Conservation (phyloP, 2,113 vertebrate genomes). For the Apteryx owenii region DNA sequence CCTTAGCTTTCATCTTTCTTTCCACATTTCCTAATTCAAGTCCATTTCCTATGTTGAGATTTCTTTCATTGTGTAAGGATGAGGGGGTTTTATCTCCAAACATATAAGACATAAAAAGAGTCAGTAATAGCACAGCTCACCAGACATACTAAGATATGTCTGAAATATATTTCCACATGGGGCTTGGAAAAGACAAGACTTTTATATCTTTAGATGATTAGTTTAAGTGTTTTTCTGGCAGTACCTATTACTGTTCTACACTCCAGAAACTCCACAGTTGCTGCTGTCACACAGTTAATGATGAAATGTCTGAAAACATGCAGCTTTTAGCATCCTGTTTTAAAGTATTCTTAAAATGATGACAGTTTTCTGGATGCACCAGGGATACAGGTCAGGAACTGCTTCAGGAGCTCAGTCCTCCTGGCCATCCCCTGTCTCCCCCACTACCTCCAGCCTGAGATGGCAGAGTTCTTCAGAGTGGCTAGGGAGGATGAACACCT, state of each 20-base stretch:
- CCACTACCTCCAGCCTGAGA: not conserved
- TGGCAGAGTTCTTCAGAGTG: not conserved
- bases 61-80: not conserved
- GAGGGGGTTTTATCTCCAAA: not conserved
- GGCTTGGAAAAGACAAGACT: not conserved
- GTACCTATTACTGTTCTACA: not conserved
- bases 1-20: not conserved
- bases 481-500: not conserved
- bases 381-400: not conserved
- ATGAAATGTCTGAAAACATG: not conserved
- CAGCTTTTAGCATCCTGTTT: not conserved
- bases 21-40: not conserved
- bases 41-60: not conserved
- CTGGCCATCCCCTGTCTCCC: not conserved
- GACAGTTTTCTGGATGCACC: not conserved
- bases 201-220: not conserved
- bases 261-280: not conserved
- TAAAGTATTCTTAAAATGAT: not conserved
- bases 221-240: not conserved
- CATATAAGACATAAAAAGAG: not conserved
- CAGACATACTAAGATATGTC: not conserved
- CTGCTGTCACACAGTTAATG: not conserved
- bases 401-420: not conserved
- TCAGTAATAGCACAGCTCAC: not conserved
- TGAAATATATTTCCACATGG: not conserved